phyloP scores from a whole-genome alignment of 2,113 vertebrate species.

The Poeciliopsis occidentalis region DNA sequence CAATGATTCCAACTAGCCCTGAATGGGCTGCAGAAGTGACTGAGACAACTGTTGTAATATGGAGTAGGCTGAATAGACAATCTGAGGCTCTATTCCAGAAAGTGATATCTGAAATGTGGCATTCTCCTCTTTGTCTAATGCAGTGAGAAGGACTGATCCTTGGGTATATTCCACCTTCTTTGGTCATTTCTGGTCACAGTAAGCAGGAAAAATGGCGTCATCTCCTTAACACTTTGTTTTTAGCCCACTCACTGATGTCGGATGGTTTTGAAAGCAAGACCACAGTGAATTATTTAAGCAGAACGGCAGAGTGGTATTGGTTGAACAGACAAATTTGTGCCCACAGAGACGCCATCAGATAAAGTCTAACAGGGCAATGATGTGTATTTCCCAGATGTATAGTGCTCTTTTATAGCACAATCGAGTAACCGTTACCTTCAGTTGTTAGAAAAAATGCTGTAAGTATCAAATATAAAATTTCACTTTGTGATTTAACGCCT shows the following conservation, averaged over 20 bases:
- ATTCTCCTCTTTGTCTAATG: constrained; percentile 14
- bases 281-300: constrained; percentile 45
- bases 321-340: constrained; percentile 6
- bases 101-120: constrained; percentile 56
- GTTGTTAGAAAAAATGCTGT: no score
- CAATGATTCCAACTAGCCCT: neutral
- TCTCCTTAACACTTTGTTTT: constrained; percentile 6
- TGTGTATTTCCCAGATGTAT: no score
- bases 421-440: no score
- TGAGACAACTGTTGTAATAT: constrained; percentile 39
- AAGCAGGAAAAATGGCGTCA: constrained; percentile 24
- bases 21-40: constrained; percentile 16
- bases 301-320: neutral
- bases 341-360: neutral
- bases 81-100: constrained; percentile 48
- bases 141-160: constrained; percentile 21
- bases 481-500: no score
- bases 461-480: no score
- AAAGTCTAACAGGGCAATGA: neutral
- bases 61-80: constrained; percentile 54
- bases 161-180: constrained; percentile 13
- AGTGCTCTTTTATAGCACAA: no score
- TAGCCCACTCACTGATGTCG: constrained; percentile 25
- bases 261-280: neutral
- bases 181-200: constrained; percentile 11